Conservation (phyloP, 2,888 invertebrate species). For the Proisotoma minuta region DNA sequence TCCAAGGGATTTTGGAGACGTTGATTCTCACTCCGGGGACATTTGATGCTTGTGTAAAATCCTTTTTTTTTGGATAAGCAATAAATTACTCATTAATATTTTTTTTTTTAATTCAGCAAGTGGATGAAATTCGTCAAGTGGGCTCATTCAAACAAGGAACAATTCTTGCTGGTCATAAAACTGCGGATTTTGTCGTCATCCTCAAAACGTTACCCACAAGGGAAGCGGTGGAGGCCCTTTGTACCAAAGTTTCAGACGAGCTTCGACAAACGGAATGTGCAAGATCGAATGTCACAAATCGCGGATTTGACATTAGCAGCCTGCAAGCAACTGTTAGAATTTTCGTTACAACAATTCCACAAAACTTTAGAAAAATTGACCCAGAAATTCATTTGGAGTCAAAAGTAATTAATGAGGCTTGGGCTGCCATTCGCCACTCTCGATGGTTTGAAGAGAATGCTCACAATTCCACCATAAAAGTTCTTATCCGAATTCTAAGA, state of each 20-base stretch:
- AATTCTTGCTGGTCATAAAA: constrained; percentile 89
- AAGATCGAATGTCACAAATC: constrained; percentile 51
- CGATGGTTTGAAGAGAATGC: constrained; percentile 98
- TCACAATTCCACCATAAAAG: constrained; percentile 93
- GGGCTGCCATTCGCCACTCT: constrained; percentile 73
- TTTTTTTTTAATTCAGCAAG: constrained; percentile 58
- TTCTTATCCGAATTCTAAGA: constrained; percentile 84
- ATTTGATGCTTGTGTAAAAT: constrained; percentile 88
- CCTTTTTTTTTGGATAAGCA: not conserved
- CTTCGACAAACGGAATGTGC: constrained; percentile 55
- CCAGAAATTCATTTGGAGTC: constrained; percentile 70
- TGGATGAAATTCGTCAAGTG: constrained; percentile 92
- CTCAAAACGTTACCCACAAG: constrained; percentile 92
- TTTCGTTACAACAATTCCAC: constrained; percentile 87
- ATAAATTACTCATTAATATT: constrained; percentile 1
- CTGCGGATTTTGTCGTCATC: constrained; percentile 94
- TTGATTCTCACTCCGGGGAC: constrained; percentile 88
- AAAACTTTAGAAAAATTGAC: constrained; percentile 84
- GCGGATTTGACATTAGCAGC: constrained; percentile 84
- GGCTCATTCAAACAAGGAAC: constrained; percentile 98
- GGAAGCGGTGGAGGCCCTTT: constrained; percentile 72
- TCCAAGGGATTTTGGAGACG: constrained; percentile 91
- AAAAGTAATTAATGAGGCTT: constrained; percentile 75
- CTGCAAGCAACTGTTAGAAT: constrained; percentile 81
- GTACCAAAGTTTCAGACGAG: constrained; percentile 80